Base-by-base conservation (phyloP, 2,113 vertebrate genomes). In the Xiphophorus couchianus region DNA sequence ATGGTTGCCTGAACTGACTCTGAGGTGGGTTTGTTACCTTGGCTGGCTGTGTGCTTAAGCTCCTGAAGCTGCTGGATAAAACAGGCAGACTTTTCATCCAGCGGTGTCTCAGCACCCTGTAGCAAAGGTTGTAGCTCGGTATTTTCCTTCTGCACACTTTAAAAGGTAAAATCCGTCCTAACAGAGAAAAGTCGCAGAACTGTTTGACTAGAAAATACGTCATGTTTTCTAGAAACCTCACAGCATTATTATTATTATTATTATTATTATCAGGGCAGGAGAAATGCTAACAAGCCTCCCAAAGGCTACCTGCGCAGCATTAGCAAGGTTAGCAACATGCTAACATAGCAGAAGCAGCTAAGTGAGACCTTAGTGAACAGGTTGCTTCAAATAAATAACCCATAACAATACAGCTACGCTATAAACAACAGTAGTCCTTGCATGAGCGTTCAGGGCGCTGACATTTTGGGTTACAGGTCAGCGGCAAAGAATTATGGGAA, bases 401-500 rank as follows among this genome's bases (percentile, higher is more conserved):
- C 42, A 62, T 35, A 33, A 33, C 30, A 65, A 63, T 35, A 31
- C 7, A 19, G 14, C 8, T 0, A 48, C 15, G 14, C 12, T 54
- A 30, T 17, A 28, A 31, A 62, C 14, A 7, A 2, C 22, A 67
- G 72, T 3, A 60, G 10, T 63, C 19, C 48, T 35, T 48, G n/a
- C 78, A 74, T 66, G 82, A 82, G 66, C 51, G 64, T 0, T 7
- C 10, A 30, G 90, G 64, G 70, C 1, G 91, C 90, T 67, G 93
- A 90, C 93, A 94, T 94, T 14, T 94, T 94, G 77, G 74, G 15
- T 86, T 48, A 86, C 33, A 73, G 77, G 83, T 90, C 73, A 86
- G 10, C 11, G 0, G 76, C 81, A 69, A 30, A 29, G 85, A 7
- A 48, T 77, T 81, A 7, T 93, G 92, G 93, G 92, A 89, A 88